Evolutionary conservation across 2,888 invertebrate genomes (phyloP), one percentile per base, ranked within the genome.

Genomic region (Gasteruption jaculator): DNA sequence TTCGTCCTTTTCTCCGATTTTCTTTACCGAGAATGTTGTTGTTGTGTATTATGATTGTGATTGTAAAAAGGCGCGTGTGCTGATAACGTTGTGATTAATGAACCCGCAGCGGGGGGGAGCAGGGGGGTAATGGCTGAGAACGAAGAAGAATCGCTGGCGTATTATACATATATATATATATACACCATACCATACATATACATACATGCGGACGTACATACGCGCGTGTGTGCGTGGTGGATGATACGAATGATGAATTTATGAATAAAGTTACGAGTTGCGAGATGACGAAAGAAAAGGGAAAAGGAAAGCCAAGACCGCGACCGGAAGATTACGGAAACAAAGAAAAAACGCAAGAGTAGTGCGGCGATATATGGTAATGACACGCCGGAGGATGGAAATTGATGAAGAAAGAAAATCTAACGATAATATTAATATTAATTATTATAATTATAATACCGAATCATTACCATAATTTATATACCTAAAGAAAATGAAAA

Each of bases 381-480:
- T 18, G 21, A n/a, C 33, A 36, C 21, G 39, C 38, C 41, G 26
- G 27, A 45, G 22, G 41, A 34, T 33, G 41, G 36, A 27, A 47
- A 43, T 48, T 11, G 30, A 29, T 29, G 14, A 6, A 29, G 11
- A 29, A 27, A n/a, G 11, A 10, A 25, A 46, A 54, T 49, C 53
- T 52, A 57, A 60, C 56, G 58, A 60, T 63, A 59, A 63, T 61
- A 58, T 60, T 63, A 62, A 58, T 58, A 64, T 61, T 62, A 61
- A 57, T 57, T 56, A 60, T 60, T 56, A 57, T 65, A 60, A 59
- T 63, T 59, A 60, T 66, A 63, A 61, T 68, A 68, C 62, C 61
- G 68, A 68, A 69, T 66, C 68, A 70, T 70, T 68, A 69, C 66
- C 68, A 66, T 70, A 68, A 70, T 70, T 70, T 69, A 69, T 70